Conservation (phyloP, 2,797 vertebrate genomes). For the Thalassophryne amazonica region DNA sequence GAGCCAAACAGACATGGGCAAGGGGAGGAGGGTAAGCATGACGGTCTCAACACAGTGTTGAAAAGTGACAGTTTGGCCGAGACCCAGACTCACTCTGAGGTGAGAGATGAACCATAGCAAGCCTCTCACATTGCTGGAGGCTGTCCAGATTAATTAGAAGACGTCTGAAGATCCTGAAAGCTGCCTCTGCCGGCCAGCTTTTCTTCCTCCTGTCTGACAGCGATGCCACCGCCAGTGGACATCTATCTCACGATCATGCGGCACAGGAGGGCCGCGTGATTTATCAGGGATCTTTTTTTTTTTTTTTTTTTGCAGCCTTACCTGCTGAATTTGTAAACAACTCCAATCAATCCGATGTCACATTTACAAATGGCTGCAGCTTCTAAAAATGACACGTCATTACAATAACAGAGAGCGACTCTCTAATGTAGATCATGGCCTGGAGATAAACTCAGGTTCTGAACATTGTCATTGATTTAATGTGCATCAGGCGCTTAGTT, state of each 20-base stretch:
- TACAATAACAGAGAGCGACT: conserved; percentile 60
- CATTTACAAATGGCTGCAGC: conserved; percentile 63
- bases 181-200: conserved; percentile 34
- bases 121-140: conserved; percentile 63
- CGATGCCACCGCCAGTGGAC: conserved; percentile 29
- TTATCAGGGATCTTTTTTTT: conserved; percentile 70
- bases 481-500: conserved; percentile 49
- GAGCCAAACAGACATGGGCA: conserved; percentile 15
- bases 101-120: conserved; percentile 51
- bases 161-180: conserved; percentile 50
- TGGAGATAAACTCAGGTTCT: conserved; percentile 59
- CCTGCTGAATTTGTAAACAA: conserved; percentile 75
- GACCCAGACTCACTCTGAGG: conserved; percentile 44
- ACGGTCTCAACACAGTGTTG: conserved; percentile 27
- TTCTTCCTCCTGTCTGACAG: conserved; percentile 28
- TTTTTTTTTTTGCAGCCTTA: conserved; percentile 65
- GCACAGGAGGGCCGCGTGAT: conserved; percentile 53
- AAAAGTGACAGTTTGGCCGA: conserved; percentile 56
- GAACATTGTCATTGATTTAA: conserved; percentile 62
- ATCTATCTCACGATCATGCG: conserved; percentile 51
- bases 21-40: conserved; percentile 42
- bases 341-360: conserved; percentile 66
- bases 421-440: conserved; percentile 72
- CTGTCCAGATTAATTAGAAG: conserved; percentile 76
- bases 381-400: conserved; percentile 72